Evolutionary conservation across 2,113 vertebrate species (phyloP).

Genomic region (Mola mola): DNA sequence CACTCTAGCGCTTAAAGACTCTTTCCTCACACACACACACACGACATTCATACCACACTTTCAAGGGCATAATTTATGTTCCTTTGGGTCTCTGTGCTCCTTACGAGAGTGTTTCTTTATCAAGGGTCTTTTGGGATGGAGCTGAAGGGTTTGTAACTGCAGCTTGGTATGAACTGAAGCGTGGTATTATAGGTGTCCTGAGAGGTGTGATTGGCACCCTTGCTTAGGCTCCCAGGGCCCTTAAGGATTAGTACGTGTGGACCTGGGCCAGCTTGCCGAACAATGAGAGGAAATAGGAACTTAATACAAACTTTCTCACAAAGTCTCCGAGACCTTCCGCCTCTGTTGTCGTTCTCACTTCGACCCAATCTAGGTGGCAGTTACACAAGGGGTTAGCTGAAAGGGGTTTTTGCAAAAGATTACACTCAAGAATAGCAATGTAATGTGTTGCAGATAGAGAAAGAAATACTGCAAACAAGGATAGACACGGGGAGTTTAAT

Average conservation of each 20-base stretch:
- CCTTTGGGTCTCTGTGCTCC: background rate
- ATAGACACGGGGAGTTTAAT: background rate
- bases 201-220: constrained; percentile 67
- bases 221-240: constrained; percentile 52
- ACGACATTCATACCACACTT: background rate
- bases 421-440: too few species aligned
- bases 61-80: background rate
- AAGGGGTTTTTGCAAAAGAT: too few species aligned
- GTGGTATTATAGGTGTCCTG: constrained; percentile 13
- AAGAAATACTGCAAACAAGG: background rate
- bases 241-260: constrained; percentile 78
- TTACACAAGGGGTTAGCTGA: constrained; percentile 5
- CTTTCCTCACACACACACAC: too few species aligned
- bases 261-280: constrained; percentile 76
- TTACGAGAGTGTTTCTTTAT: constrained; percentile 24
- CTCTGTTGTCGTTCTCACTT: constrained; percentile 46
- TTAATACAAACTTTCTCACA: constrained; percentile 86
- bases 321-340: constrained; percentile 68
- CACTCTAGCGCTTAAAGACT: background rate
- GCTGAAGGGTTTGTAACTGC: constrained; percentile 37
- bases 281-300: constrained; percentile 86
- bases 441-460: too few species aligned
- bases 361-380: constrained; percentile 22
- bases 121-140: constrained; percentile 1
- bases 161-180: background rate